Evolutionary conservation across 2,888 invertebrate genomes (phyloP).

Genomic region (Digitonthophagus gazella): DNA sequence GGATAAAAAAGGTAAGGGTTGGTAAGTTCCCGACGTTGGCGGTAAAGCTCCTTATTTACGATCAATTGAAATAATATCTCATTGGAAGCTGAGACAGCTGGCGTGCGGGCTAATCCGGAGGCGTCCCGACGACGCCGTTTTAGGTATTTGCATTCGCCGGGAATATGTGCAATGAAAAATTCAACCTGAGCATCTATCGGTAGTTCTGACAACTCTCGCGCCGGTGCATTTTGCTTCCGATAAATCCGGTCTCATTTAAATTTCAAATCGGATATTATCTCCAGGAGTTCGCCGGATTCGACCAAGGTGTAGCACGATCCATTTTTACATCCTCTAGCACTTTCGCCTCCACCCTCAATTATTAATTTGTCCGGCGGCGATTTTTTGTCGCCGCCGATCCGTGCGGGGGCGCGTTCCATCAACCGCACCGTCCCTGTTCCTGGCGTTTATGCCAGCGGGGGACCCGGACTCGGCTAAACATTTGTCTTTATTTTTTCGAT

Average conservation of each 20-base stretch:
- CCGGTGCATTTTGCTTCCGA: slow-evolving; percentile 44
- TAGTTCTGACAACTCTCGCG: slow-evolving; percentile 46
- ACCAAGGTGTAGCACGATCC: neutral
- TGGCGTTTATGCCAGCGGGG: slow-evolving; percentile 52
- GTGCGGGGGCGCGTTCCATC: slow-evolving; percentile 47
- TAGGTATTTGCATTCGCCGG: slow-evolving; percentile 43
- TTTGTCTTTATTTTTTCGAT: slow-evolving; percentile 56
- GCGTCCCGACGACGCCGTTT: slow-evolving; percentile 28
- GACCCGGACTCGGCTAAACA: slow-evolving; percentile 47
- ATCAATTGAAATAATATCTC: slow-evolving; percentile 41
- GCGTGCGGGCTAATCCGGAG: slow-evolving; percentile 42
- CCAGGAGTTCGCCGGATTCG: slow-evolving; percentile 35
- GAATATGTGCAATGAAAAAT: slow-evolving; percentile 49
- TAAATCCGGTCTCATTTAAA: slow-evolving; percentile 48
- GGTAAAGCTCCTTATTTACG: slow-evolving; percentile 39
- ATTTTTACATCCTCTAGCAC: neutral
- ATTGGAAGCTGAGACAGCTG: slow-evolving; percentile 42
- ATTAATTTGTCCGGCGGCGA: slow-evolving; percentile 25
- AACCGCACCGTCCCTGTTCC: slow-evolving; percentile 49
- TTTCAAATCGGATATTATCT: slow-evolving; percentile 49
- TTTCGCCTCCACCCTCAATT: slow-evolving; percentile 21
- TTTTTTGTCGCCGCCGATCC: slow-evolving; percentile 24
- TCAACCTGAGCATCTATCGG: slow-evolving; percentile 45
- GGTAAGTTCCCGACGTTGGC: neutral
- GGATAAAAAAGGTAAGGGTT: slow-evolving; percentile 66